Evolutionary conservation across 2,113 vertebrate species (phyloP).

Genomic region (Athene cunicularia): DNA sequence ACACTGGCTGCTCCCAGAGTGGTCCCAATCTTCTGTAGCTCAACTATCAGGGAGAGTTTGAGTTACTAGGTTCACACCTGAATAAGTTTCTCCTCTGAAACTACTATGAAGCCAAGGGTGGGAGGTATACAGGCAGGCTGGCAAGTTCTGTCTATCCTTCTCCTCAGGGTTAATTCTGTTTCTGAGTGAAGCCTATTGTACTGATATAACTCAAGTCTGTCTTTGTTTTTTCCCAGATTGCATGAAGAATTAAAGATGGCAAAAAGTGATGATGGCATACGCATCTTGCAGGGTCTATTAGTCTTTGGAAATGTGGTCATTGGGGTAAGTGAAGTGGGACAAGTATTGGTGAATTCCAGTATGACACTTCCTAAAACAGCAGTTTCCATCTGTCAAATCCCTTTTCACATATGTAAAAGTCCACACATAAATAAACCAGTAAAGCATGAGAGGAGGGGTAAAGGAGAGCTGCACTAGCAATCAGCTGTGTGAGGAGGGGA

Average conservation of each 20-base stretch:
- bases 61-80: neutral
- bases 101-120: neutral
- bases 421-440: neutral
- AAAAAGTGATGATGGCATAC: constrained; percentile 65
- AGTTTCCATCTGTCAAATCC: neutral
- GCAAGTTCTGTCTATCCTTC: neutral
- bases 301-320: constrained; percentile 79
- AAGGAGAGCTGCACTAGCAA: neutral
- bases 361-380: neutral
- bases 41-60: neutral
- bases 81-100: neutral
- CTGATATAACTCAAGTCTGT: neutral
- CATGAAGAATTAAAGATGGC: constrained; percentile 68
- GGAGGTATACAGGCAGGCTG: neutral
- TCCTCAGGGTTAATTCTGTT: neutral
- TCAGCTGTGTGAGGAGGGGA: neutral
- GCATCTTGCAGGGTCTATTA: constrained; percentile 76
- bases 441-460: neutral
- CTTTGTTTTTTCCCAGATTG: neutral
- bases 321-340: constrained; percentile 73
- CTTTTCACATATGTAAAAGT: neutral
- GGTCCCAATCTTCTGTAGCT: neutral
- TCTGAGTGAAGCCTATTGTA: neutral
- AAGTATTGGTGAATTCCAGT: neutral
- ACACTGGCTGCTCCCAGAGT: neutral